Percentiles rank a stretch among this genome's conserved stretches.
Conservation (phyloP, 2,797 vertebrate genomes). For the Tokudaia muenninki region DNA sequence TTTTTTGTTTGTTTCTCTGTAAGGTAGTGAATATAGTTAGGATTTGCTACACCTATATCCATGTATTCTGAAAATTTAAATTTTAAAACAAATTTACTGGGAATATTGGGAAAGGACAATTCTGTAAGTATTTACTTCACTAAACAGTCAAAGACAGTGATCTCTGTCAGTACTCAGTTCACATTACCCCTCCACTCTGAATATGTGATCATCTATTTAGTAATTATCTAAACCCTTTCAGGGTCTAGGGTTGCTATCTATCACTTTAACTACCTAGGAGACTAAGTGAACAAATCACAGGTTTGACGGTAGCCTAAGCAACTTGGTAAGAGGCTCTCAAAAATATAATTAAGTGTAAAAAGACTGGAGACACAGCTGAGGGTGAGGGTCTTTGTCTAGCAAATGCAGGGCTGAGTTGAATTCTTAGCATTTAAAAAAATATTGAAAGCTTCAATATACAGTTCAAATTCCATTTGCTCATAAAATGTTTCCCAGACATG, state of each 20-base stretch:
- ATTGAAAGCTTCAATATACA: not conserved
- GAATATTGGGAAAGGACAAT: not conserved
- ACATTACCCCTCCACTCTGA: not conserved
- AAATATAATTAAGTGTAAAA: not conserved
- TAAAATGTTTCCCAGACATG: not conserved
- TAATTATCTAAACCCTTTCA: not conserved
- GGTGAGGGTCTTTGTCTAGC: not conserved
- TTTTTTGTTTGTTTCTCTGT: not conserved
- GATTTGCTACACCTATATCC: not conserved
- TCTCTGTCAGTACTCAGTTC: not conserved
- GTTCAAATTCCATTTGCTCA: not conserved
- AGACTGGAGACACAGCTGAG: no score
- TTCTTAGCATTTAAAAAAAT: not conserved
- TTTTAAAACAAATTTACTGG: conserved; percentile 26
- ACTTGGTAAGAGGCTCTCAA: not conserved
- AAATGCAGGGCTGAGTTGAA: not conserved
- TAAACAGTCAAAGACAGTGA: not conserved
- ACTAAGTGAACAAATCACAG: no score
- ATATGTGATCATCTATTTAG: not conserved
- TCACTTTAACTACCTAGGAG: no score
- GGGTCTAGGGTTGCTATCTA: not conserved
- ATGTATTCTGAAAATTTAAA: not conserved
- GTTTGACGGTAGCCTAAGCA: not conserved
- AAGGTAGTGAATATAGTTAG: not conserved
- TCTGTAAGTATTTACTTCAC: not conserved